Evolutionary conservation across 2,888 invertebrate genomes (phyloP), one percentile per base, ranked within the genome.

Genomic region (Hirudinaria manillensis): DNA sequence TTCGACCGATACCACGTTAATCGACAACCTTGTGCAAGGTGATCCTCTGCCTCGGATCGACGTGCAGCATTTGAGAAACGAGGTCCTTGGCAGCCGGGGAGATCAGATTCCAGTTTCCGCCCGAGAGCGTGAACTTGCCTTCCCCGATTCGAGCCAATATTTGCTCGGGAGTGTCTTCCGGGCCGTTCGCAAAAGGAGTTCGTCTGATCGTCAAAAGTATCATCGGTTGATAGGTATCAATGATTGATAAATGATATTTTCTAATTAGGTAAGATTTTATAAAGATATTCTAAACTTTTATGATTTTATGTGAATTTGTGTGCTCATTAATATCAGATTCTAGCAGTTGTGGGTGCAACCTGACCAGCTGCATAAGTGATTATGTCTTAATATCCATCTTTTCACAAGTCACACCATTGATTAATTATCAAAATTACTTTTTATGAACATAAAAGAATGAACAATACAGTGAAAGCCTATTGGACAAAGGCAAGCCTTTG

Each of bases 81-180:
- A 97, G 88, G 82, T 92, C 91, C 88, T 89, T 94, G 0, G 94
- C 96, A 79, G 90, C 90, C 36, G 87, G 84, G 0, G 95, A 93
- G 76, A 97, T 91, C 78, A 89, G 87, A 45, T 89, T 88, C 97
- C 97, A 97, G 79, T 90, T 89, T 3, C 92, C 92, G 16, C 86
- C 85, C 56, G 81, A 81, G 78, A 87, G 80, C 65, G 82, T 80
- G 77, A 97, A 90, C 83, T 91, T 91, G 75, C 96, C 96, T 65
- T 93, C 93, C 77, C 94, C 94, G 78, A 98, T 96, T 80, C 96
- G 90, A 75, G 91, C 90, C 78, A 99, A 88, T 84, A 99, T 99
- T 77, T 92, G 92, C 83, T 92, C 92, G 0, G 97, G 93, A 61
- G 90, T 90, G 82, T 91, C 90, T 71, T 88, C 88, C 53, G 89